Evolutionary conservation across 1,140 invertebrate species (phyloP).

Genomic region (Heliconius congener): DNA sequence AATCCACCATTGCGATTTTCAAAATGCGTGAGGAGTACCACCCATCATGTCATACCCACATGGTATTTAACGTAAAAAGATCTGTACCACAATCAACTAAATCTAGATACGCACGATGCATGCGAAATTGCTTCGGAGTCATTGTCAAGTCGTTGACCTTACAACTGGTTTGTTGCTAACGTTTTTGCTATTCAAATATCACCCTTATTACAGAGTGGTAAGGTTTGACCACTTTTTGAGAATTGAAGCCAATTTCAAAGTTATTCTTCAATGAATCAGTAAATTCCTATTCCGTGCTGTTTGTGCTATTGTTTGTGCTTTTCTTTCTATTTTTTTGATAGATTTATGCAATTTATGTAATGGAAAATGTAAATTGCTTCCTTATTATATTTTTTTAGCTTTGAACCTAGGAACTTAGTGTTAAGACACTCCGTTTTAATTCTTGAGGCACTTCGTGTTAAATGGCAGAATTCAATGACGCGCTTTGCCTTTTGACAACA

Average conservation of each 20-base stretch:
- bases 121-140: constrained; percentile 44
- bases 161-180: constrained; percentile 35
- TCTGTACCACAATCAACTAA: constrained; percentile 30
- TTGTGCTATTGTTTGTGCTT: constrained; percentile 27
- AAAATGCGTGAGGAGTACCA: neutral
- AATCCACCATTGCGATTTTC: neutral
- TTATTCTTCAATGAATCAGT: constrained; percentile 28
- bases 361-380: neutral
- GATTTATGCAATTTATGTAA: neutral
- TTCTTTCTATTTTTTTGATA: neutral
- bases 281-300: constrained; percentile 22
- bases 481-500: no score
- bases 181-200: constrained; percentile 1
- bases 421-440: no score
- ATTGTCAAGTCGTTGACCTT: constrained; percentile 44
- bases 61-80: constrained; percentile 15
- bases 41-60: neutral
- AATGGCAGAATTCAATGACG: no score
- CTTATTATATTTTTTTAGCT: neutral
- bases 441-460: neutral
- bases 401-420: no score
- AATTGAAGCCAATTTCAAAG: constrained; percentile 5
- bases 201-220: neutral
- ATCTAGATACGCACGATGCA: constrained; percentile 47
- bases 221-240: neutral